Evolutionary conservation across 1,140 invertebrate genomes (phyloP).

Genomic region (Melitaea cinxia): DNA sequence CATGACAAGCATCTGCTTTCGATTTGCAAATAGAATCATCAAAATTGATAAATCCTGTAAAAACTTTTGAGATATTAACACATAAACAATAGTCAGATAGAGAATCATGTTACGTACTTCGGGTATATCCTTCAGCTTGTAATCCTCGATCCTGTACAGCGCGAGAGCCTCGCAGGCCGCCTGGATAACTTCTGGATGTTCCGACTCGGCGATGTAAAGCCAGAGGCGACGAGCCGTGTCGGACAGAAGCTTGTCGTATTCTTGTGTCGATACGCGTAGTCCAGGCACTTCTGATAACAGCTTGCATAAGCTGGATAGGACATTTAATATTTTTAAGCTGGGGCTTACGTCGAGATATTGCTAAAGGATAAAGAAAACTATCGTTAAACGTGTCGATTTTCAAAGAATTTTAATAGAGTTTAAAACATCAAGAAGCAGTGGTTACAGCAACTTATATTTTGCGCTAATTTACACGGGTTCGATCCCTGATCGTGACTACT

Average conservation of each 20-base stretch:
- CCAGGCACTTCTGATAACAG: constrained; percentile 74
- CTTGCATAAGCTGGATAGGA: constrained; percentile 70
- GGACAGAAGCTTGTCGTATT: constrained; percentile 75
- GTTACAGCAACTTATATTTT: too few relatives aligned
- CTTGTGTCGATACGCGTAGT: constrained; percentile 64
- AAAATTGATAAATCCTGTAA: too few relatives aligned
- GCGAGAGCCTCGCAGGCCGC: constrained; percentile 82
- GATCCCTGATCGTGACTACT: too few relatives aligned
- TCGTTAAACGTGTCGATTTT: too few relatives aligned
- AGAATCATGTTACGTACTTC: constrained; percentile 49
- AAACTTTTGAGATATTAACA: too few relatives aligned
- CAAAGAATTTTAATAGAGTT: too few relatives aligned
- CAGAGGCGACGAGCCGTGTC: constrained; percentile 81
- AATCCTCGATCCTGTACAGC: constrained; percentile 77
- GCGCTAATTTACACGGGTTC: too few relatives aligned
- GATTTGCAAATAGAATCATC: too few relatives aligned
- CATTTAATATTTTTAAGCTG: background rate
- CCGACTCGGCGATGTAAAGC: constrained; percentile 63
- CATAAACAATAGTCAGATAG: background rate
- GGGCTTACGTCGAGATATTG: too few relatives aligned
- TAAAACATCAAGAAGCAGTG: too few relatives aligned
- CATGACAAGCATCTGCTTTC: too few relatives aligned
- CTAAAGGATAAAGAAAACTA: too few relatives aligned
- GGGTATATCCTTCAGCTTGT: constrained; percentile 58
- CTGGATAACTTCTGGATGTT: constrained; percentile 59